Evolutionary conservation across 1,140 invertebrate species (phyloP).

Genomic region (Listronotus bonariensis): DNA sequence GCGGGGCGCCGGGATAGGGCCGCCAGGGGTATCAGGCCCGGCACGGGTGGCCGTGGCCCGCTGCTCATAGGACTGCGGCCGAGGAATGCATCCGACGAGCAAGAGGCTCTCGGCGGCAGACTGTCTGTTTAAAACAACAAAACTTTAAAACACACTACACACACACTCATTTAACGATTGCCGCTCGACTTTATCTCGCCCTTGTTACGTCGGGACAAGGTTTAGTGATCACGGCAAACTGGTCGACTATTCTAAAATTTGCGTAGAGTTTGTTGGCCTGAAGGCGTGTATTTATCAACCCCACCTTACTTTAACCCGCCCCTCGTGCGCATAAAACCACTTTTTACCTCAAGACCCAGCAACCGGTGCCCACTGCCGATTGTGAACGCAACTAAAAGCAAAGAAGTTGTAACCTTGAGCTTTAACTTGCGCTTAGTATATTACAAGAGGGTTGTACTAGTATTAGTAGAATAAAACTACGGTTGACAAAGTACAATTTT

Average conservation of each 20-base stretch:
- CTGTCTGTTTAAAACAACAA: not conserved
- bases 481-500: not conserved
- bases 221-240: constrained; percentile 30
- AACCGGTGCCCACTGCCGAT: constrained; percentile 43
- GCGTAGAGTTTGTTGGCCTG: constrained; percentile 47
- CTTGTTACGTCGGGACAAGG: constrained; percentile 4
- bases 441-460: constrained; percentile 46
- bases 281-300: constrained; percentile 28
- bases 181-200: constrained; percentile 3
- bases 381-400: constrained; percentile 48
- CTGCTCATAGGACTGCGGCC: constrained; percentile 48
- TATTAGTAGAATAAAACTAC: constrained; percentile 22
- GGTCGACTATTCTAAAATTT: constrained; percentile 40
- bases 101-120: constrained; percentile 22
- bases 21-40: constrained; percentile 54
- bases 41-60: constrained; percentile 52
- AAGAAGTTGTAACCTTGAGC: constrained; percentile 50
- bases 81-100: constrained; percentile 7
- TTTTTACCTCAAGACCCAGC: constrained; percentile 35
- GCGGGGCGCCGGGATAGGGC: constrained; percentile 49
- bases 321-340: constrained; percentile 9
- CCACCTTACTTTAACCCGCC: constrained; percentile 17
- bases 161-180: not conserved
- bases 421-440: constrained; percentile 44
- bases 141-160: not conserved